Evolutionary conservation across 2,888 invertebrate species (phyloP), one percentile per base, ranked within the genome.

Genomic region (Sarcophaga subvicina): DNA sequence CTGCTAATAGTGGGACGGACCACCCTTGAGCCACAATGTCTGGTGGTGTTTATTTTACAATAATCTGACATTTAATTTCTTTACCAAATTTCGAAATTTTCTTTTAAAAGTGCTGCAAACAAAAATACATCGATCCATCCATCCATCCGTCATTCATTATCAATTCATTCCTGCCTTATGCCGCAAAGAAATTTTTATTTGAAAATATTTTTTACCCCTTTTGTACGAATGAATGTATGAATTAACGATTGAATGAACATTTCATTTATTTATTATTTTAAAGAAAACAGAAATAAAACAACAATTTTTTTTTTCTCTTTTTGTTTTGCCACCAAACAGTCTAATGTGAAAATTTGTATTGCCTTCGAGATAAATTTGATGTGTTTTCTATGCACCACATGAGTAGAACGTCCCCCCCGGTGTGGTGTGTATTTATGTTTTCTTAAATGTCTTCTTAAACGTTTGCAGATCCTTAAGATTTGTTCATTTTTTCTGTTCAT

Each of bases 1-100:
- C 6, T 64, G 59, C 10, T 10, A 37, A 37, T 37, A 37, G 63
- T 80, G 84, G 63, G 76, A 85, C 10, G 37, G 76, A 76, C 87
- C 87, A 87, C 87, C 87, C 84, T 72, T 71, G 87, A 84, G 84
- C 49, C 27, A 45, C 12, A 49, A 25, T 60, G 45, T 64, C 22
- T 62, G 11, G 54, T 17, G 37, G 27, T 78, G 66, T 83, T 83
- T 83, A 67, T 78, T 83, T 83, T 49, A 72, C 27, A 67, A 49
- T 67, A 72, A 70, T 25, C 17, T 67, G 67, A 10, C 45, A 45
- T 17, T 14, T 54, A 54, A 63, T 79, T 73, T 73, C 27, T 45
- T 10, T 67, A 49, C n/a, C n/a, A 69, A 60, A 54, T 71, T 73
- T 62, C 2, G 8, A 60, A 62, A 66, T 66, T 69, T 64, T 49